Conservation (phyloP, 1,140 invertebrate genomes). For the Drosophila kurseongensis region DNA sequence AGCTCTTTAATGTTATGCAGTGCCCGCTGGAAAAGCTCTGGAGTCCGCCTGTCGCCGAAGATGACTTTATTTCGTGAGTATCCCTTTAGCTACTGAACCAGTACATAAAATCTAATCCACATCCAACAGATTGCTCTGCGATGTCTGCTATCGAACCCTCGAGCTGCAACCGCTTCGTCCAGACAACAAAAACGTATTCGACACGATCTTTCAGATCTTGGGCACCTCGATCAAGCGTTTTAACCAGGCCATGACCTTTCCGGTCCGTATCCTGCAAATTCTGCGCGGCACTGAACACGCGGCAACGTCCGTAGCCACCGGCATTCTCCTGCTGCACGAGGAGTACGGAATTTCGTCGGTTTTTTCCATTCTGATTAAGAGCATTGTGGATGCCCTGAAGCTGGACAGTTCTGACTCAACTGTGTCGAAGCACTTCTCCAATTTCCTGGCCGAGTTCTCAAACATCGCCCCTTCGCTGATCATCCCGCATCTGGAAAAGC, state of each 20-base stretch:
- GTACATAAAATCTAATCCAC: not conserved
- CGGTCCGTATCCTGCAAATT: slow-evolving; percentile 86
- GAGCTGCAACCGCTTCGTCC: slow-evolving; percentile 86
- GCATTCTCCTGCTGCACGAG: slow-evolving; percentile 74
- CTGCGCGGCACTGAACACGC: slow-evolving; percentile 71
- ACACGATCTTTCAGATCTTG: slow-evolving; percentile 91
- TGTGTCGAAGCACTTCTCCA: slow-evolving; percentile 71
- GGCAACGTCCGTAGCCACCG: slow-evolving; percentile 63
- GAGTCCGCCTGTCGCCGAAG: slow-evolving; percentile 92
- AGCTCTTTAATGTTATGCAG: slow-evolving; percentile 88
- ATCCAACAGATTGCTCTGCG: slow-evolving; percentile 63
- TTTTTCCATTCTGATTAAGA: slow-evolving; percentile 74
- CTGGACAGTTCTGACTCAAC: slow-evolving; percentile 64
- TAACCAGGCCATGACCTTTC: slow-evolving; percentile 89
- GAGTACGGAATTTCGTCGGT: slow-evolving; percentile 73
- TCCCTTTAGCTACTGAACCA: not conserved
- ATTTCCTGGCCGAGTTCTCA: slow-evolving; percentile 73
- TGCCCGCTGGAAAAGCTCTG: slow-evolving; percentile 90
- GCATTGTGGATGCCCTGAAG: slow-evolving; percentile 65
- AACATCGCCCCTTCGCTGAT: slow-evolving; percentile 68
- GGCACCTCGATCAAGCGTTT: slow-evolving; percentile 92
- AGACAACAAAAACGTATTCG: slow-evolving; percentile 88
- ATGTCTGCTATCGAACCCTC: slow-evolving; percentile 87
- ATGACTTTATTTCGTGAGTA: slow-evolving; percentile 92
- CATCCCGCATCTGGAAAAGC: slow-evolving; percentile 72